These are phyloP conservation scores for Chelidonichthys spinosus DNA, from an alignment of 2,797 vertebrate genomes.

Conservation along the genomic window DNA sequence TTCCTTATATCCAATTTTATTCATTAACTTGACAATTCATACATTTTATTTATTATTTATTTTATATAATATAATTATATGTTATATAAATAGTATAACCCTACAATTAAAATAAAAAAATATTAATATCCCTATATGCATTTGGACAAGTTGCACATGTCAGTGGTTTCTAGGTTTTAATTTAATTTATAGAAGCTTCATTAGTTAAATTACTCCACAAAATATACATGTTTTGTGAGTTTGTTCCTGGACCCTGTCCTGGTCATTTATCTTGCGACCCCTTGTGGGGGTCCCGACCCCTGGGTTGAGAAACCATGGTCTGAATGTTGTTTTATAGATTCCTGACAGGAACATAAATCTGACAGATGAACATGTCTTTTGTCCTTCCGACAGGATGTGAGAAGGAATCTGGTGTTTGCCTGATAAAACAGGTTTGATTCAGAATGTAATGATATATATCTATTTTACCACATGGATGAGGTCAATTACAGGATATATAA, in stretches of 20 bases:
- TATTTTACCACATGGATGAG: background rate
- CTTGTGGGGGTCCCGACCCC: background rate
- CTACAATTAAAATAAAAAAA: background rate
- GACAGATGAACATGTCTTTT: background rate
- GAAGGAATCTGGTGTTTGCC: background rate
- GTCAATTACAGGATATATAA: background rate
- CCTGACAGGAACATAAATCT: background rate
- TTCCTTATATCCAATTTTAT: background rate
- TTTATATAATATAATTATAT: background rate
- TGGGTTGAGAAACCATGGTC: background rate
- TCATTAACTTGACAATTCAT: no score
- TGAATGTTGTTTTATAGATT: background rate
- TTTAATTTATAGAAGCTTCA: background rate
- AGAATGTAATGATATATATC: background rate
- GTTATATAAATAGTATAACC: background rate
- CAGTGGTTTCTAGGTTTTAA: background rate
- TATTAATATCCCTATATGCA: background rate
- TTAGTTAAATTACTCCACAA: background rate
- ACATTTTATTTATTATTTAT: no score
- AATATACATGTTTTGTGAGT: background rate
- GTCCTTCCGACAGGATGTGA: background rate
- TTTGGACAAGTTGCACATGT: background rate
- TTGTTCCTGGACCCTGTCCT: background rate
- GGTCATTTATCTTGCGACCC: background rate
- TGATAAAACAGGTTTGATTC: conserved; percentile 7